Evolutionary conservation across 2,888 invertebrate species (phyloP), one percentile per base, ranked within the genome.

Genomic region (Altica lythri): DNA sequence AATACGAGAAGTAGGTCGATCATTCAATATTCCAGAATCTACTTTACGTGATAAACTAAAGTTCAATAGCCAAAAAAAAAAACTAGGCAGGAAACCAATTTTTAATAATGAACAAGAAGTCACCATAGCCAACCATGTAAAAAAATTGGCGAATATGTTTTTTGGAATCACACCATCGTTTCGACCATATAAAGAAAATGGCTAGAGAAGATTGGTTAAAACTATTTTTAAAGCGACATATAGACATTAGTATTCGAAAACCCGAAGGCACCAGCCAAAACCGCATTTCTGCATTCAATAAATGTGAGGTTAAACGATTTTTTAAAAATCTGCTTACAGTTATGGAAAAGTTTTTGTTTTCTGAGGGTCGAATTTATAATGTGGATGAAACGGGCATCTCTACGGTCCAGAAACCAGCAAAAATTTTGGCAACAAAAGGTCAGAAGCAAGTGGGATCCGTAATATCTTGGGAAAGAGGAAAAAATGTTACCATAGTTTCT

Each of bases 381-480:
- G 66, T 71, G 37, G 75, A 76, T 43, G 75, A n/a, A n/a, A n/a
- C n/a, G 60, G n/a, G 61, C 67, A 71, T 77, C 40, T 61, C 73
- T 1, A 72, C 72, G 0, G 75, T 76, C 0, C 74, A 75, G 62
- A 57, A 59, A 1, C 71, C 74, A 1, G 71, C 58, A 22, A 53
- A 74, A 68, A 64, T 76, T 25, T 37, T 49, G 18, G 40, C 40
- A 42, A 40, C 49, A 3, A 49, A 42, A 42, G 49, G 42, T 12
- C 40, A 42, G 18, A 49, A 49, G 34, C 42, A 49, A 49, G 29
- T 48, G 12, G 48, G 40, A 9, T 48, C 40, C 13, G 29, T 27
- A 48, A 40, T 40, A 22, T 40, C 40, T 6, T 48, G 48, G 37
- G 40, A 48, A 27, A 69, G 60, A 61, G 69, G 70, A 29, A 50